phyloP scores from a whole-genome alignment of 2,797 vertebrate species.

The Propithecus deckenii region DNA sequence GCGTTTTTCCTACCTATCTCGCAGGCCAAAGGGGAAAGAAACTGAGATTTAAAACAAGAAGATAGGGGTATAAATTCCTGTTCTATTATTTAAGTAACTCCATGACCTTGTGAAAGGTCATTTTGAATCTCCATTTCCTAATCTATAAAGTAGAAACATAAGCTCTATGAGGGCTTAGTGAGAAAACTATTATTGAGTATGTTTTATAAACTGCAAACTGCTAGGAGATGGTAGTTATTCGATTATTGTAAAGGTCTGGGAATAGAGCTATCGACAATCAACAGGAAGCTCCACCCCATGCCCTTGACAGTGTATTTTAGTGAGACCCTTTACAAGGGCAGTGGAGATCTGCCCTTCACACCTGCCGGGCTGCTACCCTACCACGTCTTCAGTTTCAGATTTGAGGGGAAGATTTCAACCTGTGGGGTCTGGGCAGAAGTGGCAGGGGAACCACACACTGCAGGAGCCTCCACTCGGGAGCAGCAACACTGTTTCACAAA shows the following conservation, averaged over 20 bases:
- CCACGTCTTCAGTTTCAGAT: neutral
- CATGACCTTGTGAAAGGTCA: neutral
- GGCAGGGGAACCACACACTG: neutral
- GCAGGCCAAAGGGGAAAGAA: neutral
- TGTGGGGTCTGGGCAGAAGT: neutral
- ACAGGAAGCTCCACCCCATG: neutral
- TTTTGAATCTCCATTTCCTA: neutral
- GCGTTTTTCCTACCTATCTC: neutral
- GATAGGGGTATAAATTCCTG: neutral
- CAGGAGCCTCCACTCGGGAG: neutral
- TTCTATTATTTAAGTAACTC: neutral
- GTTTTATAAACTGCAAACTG: constrained; percentile 16
- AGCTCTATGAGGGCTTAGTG: neutral
- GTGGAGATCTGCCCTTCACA: neutral
- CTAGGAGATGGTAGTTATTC: neutral
- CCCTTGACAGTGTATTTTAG: neutral
- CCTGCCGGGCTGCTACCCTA: neutral
- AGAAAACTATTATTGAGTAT: neutral
- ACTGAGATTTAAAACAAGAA: neutral
- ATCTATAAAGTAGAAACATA: neutral
- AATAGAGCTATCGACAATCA: neutral
- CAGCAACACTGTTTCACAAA: neutral
- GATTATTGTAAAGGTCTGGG: neutral
- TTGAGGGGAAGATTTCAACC: neutral
- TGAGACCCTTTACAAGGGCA: neutral